Evolutionary conservation across 1,140 invertebrate genomes (phyloP).

Genomic region (Hypsibius dujardini): DNA sequence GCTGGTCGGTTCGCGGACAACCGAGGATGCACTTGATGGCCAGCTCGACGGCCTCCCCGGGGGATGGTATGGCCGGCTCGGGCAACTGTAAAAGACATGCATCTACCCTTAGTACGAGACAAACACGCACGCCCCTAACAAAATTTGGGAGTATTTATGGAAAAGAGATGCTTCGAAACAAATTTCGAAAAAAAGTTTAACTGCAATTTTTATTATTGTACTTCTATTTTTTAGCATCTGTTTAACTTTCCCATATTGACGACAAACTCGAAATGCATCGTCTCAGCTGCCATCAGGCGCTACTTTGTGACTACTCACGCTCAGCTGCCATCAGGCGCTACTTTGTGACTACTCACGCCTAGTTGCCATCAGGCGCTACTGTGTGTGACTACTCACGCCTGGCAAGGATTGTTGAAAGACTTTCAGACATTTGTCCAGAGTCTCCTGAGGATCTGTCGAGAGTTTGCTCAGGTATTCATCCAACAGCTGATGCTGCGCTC

Average conservation of each 20-base stretch:
- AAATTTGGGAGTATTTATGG: too few relatives aligned
- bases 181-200: background rate
- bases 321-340: too few relatives aligned
- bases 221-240: too few relatives aligned
- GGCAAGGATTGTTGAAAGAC: constrained; percentile 8
- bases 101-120: too few relatives aligned
- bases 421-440: constrained; percentile 15
- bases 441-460: background rate
- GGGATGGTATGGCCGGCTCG: background rate
- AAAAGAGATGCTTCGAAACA: too few relatives aligned
- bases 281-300: too few relatives aligned
- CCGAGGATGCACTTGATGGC: background rate
- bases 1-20: background rate
- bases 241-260: too few relatives aligned
- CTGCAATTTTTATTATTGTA: background rate
- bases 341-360: background rate
- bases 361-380: too few relatives aligned
- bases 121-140: too few relatives aligned
- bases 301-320: too few relatives aligned
- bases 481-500: background rate
- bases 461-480: background rate
- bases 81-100: background rate
- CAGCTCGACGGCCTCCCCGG: background rate
- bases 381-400: background rate
- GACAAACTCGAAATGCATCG: too few relatives aligned